Percentiles rank a stretch among this genome's conserved stretches.
These are phyloP conservation scores for Seriola rivoliana DNA, from an alignment of 2,113 vertebrate genomes.

Conservation along the genomic window DNA sequence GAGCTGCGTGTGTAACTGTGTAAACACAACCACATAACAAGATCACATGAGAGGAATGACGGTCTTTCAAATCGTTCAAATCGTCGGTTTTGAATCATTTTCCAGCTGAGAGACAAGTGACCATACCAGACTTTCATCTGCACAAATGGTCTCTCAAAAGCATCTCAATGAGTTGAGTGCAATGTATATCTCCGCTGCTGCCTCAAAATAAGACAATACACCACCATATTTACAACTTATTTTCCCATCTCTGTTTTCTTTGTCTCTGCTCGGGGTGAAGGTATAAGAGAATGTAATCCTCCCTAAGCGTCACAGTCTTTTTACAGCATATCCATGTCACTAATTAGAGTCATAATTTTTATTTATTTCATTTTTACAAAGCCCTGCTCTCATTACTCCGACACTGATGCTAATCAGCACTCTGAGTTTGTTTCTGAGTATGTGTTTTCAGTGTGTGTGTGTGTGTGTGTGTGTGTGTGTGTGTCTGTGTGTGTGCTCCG, in stretches of 20 bases:
- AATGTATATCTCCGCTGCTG: neutral
- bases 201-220: neutral
- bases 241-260: neutral
- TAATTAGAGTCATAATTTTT: slow-evolving; percentile 42
- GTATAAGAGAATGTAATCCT: slow-evolving; percentile 25
- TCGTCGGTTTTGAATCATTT: neutral
- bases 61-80: neutral
- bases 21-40: neutral
- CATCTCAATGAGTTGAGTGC: slow-evolving; percentile 4
- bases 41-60: too few relatives aligned
- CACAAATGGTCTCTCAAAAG: slow-evolving; percentile 6
- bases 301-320: slow-evolving; percentile 1
- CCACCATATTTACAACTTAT: slow-evolving; percentile 23
- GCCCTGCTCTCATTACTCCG: slow-evolving; percentile 45
- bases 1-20: neutral
- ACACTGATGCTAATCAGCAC: slow-evolving; percentile 34
- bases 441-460: neutral
- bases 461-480: too few relatives aligned
- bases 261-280: neutral
- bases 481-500: neutral
- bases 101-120: neutral
- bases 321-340: slow-evolving; percentile 16
- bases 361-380: slow-evolving; percentile 42
- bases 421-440: slow-evolving; percentile 1
- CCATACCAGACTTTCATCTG: neutral